Evolutionary conservation across 2,797 vertebrate species (phyloP), one percentile per base, ranked within the genome.

Genomic region (Eupleurogrammus muticus): DNA sequence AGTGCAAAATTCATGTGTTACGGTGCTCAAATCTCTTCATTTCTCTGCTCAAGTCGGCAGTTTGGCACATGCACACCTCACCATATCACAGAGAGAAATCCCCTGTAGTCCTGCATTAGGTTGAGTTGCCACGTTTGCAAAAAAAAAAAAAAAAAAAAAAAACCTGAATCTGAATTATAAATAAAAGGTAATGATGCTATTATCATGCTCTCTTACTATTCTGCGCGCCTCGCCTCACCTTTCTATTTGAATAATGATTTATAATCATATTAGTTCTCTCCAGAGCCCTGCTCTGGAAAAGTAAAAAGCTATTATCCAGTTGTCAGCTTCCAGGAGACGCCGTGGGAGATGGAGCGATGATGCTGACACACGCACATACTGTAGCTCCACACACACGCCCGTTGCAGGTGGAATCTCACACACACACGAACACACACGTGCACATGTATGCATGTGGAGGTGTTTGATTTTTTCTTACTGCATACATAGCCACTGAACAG

Each of bases 211-310:
- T 94, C 93, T 95, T 95, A 95, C 94, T 93, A 96, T 95, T 93
- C 93, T 87, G 85, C 86, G 80, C 82, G 54, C 79, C 46, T 93
- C 92, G 91, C 92, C 91, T 94, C 95, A 95, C 94, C 95, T 96
- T 95, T 94, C 94, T 95, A 95, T 97, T 96, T 96, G 94, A 97
- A 97, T 98, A 97, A 97, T 98, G 96, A 97, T 96, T 96, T 97
- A 96, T 96, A 94, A 95, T 97, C 95, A 94, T 95, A 96, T 96
- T 97, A 96, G 95, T 85, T 90, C 94, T 95, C 92, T 92, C 94
- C 92, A 85, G 92, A 95, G 92, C 93, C 94, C 94, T 95, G 95
- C 96, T 95, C 95, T 94, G 93, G 95, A 96, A 95, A 96, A 97
- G 95, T 95, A 95, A 96, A 95, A 96, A 96, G 95, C 96, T 96